A percentile compares a stretch with the other conserved stretches of the same genome.
Evolutionary conservation across 2,113 vertebrate species (phyloP).

Genomic region (Sapajus apella): DNA sequence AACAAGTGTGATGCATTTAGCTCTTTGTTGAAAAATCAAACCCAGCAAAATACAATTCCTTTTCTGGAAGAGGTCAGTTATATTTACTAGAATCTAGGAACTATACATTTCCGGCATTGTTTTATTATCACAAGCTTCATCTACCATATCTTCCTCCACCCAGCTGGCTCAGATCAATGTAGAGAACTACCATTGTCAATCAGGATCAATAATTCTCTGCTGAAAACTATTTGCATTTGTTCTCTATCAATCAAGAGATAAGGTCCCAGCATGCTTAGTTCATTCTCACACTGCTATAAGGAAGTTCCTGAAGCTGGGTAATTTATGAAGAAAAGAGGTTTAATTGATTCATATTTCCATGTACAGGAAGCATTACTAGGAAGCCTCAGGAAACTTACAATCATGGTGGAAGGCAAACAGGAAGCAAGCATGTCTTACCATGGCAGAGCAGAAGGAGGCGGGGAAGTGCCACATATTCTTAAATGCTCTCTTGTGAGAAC

Average conservation of each 20-base stretch:
- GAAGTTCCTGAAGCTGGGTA: too few relatives aligned
- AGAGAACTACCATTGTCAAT: background rate
- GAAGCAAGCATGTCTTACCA: too few relatives aligned
- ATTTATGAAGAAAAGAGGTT: too few relatives aligned
- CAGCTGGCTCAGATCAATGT: background rate
- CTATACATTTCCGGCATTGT: background rate
- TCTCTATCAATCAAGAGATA: slow-evolving; percentile 30
- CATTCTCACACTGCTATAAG: too few relatives aligned
- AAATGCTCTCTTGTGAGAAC: too few relatives aligned
- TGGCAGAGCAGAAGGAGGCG: too few relatives aligned
- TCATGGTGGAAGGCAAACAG: too few relatives aligned
- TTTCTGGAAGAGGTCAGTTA: background rate
- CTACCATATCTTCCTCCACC: background rate
- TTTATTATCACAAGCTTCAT: background rate
- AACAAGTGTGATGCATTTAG: background rate
- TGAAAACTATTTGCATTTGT: slow-evolving; percentile 13
- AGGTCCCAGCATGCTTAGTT: background rate
- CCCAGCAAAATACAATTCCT: background rate
- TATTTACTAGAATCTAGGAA: background rate
- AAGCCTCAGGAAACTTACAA: too few relatives aligned
- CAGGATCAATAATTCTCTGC: background rate
- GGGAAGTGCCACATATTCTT: too few relatives aligned
- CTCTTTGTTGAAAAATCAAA: background rate
- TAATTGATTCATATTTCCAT: too few relatives aligned
- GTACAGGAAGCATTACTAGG: too few relatives aligned